A percentile compares a stretch with the other conserved stretches of the same genome.
phyloP scores from a whole-genome alignment of 1,140 invertebrate species.

The Drosophila equinoxialis region DNA sequence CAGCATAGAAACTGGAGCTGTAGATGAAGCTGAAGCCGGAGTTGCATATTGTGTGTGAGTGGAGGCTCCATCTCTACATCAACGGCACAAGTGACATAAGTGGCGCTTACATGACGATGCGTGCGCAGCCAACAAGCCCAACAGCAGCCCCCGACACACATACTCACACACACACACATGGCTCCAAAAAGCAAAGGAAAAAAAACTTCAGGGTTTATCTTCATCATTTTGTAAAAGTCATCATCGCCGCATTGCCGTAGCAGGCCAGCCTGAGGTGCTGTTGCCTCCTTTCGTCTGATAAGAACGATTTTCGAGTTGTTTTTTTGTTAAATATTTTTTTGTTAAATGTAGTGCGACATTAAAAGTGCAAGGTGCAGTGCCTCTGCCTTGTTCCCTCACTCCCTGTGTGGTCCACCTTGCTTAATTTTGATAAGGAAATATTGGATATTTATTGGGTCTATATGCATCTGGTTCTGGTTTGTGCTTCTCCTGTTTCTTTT shows the following conservation, averaged over 20 bases:
- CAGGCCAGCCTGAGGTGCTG: constrained; percentile 6
- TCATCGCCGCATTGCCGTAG: constrained; percentile 24
- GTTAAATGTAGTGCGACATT: constrained; percentile 65
- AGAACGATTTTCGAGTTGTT: constrained; percentile 61
- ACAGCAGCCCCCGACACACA: constrained; percentile 39
- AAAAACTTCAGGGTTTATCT: constrained; percentile 48
- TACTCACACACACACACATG: constrained; percentile 26
- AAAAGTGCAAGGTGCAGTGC: constrained; percentile 45
- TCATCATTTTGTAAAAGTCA: constrained; percentile 73
- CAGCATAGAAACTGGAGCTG: constrained; percentile 35
- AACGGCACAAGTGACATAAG: constrained; percentile 82
- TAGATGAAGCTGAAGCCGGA: constrained; percentile 39
- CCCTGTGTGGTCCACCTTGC: constrained; percentile 60
- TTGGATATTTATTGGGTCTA: constrained; percentile 36
- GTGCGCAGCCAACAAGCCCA: constrained; percentile 73
- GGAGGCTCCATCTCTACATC: constrained; percentile 75
- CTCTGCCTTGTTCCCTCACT: neutral
- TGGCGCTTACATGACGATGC: constrained; percentile 82
- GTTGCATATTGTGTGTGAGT: constrained; percentile 51
- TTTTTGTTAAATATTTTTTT: constrained; percentile 64
- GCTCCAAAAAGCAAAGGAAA: constrained; percentile 31
- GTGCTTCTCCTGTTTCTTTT: constrained; percentile 12
- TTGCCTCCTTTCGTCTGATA: constrained; percentile 51
- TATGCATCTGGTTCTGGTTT: constrained; percentile 28
- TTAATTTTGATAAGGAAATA: constrained; percentile 70